These are phyloP conservation scores for Lates japonicus DNA, from an alignment of 2,797 vertebrate genomes.

Conservation along the genomic window DNA sequence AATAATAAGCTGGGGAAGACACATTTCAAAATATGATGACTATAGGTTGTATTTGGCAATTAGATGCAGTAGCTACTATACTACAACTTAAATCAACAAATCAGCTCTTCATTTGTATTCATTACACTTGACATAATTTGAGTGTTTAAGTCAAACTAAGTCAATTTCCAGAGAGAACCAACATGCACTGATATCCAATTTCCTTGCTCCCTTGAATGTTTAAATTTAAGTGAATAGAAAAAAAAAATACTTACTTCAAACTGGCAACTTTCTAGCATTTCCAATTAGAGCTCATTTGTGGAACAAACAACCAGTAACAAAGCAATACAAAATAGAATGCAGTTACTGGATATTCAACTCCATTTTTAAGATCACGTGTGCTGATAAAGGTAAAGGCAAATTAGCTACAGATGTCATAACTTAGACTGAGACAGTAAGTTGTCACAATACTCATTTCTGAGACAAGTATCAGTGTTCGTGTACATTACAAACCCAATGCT, in stretches of 20 bases:
- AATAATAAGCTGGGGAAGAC: neutral
- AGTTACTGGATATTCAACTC: neutral
- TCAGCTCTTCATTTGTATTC: no score
- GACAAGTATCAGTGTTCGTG: neutral
- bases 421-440: neutral
- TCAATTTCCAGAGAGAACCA: neutral
- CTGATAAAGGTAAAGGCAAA: neutral
- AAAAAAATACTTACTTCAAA: neutral
- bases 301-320: neutral
- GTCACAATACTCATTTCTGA: neutral
- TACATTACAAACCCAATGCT: conserved; percentile 1
- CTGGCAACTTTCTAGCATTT: neutral
- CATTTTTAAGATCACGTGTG: neutral
- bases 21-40: neutral
- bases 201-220: neutral
- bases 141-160: no score
- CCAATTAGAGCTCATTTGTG: neutral
- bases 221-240: neutral
- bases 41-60: neutral
- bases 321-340: neutral
- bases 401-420: neutral
- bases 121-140: neutral
- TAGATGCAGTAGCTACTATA: neutral
- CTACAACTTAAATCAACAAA: neutral
- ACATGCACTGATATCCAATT: neutral